Evolutionary conservation across 2,797 vertebrate species (phyloP).

Genomic region (Anas acuta): DNA sequence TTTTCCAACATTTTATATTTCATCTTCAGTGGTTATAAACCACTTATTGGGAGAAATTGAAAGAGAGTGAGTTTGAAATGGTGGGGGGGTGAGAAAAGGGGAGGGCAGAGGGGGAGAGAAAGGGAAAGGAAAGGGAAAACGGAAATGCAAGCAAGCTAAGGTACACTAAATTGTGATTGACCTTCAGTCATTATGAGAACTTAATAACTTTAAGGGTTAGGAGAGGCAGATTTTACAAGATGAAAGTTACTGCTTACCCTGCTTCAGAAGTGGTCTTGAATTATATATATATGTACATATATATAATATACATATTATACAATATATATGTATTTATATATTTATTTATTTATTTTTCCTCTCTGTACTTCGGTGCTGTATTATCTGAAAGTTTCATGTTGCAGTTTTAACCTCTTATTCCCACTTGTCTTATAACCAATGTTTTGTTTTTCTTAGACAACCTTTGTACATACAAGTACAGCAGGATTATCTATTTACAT

Average conservation of each 20-base stretch:
- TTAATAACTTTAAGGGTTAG: too few species aligned
- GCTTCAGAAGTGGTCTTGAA: background rate
- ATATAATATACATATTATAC: too few species aligned
- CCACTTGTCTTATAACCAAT: background rate
- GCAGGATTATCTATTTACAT: background rate
- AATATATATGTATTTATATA: too few species aligned
- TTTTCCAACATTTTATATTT: background rate
- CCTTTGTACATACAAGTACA: background rate
- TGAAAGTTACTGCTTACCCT: background rate
- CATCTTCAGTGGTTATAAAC: background rate
- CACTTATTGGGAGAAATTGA: background rate
- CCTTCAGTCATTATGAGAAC: background rate
- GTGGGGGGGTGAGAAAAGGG: background rate
- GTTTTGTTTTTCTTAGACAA: background rate
- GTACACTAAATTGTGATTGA: background rate
- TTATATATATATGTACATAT: background rate
- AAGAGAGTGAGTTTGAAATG: background rate
- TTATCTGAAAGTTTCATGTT: background rate
- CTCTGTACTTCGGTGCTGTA: background rate
- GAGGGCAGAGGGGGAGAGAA: too few species aligned
- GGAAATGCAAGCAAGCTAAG: background rate
- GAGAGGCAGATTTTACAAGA: background rate
- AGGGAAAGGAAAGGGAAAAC: background rate
- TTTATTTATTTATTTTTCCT: too few species aligned
- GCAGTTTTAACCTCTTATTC: background rate